A percentile compares a stretch with the other conserved stretches of the same genome.
phyloP scores from a whole-genome alignment of 30 jellyfish, hydroid and myxozoan genomes.

The Pelagia noctiluca region DNA sequence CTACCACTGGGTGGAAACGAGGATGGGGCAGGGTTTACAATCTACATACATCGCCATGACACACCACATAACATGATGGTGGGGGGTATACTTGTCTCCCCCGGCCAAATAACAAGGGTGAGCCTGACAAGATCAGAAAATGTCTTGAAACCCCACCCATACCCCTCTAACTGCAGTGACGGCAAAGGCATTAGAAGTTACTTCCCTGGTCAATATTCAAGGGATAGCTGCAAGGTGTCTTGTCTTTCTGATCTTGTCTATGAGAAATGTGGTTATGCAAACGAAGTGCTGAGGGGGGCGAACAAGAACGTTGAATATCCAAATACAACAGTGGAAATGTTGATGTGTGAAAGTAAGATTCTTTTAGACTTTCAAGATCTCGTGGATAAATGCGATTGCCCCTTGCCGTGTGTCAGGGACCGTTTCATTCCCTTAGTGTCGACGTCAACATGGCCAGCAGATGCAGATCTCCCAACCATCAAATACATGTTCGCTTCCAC shows the following conservation, averaged over 20 bases:
- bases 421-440: conserved; percentile 14
- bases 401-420: conserved; percentile 41
- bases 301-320: not conserved
- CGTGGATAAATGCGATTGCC: conserved; percentile 21
- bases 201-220: conserved; percentile 61
- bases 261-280: conserved; percentile 36
- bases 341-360: conserved; percentile 46
- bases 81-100: conserved; percentile 38
- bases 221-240: conserved; percentile 6
- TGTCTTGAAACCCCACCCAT: conserved; percentile 20
- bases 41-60: conserved; percentile 14
- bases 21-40: conserved; percentile 55
- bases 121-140: conserved; percentile 21
- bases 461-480: conserved; percentile 18
- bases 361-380: not conserved
- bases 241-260: conserved; percentile 35
- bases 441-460: conserved; percentile 46
- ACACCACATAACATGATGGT: conserved; percentile 44
- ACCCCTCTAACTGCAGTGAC: conserved; percentile 49
- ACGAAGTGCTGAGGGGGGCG: conserved; percentile 6
- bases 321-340: conserved; percentile 40
- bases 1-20: conserved; percentile 34
- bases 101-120: conserved; percentile 31
- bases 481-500: not conserved
- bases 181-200: conserved; percentile 37